Conservation (phyloP, 2,888 invertebrate species). For the Pyrgus malvae region DNA sequence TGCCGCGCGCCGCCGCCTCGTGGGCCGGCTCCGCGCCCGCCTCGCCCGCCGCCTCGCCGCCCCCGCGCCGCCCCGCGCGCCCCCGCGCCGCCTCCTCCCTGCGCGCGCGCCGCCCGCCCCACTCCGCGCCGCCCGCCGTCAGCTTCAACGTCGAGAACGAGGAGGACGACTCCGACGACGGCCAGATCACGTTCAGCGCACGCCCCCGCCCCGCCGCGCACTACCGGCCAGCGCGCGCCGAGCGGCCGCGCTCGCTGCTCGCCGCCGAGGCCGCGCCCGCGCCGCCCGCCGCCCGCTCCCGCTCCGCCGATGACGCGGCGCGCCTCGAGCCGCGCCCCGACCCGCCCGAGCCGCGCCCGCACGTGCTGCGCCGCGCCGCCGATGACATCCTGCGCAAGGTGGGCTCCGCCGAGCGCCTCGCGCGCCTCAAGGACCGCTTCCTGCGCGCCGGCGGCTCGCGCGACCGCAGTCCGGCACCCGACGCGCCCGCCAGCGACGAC, state of each 20-base stretch:
- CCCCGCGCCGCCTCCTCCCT: conserved; percentile 55
- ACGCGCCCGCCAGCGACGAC: conserved; percentile 42
- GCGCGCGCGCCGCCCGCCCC: conserved; percentile 47
- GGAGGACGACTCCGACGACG: conserved; percentile 65
- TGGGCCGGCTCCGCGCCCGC: conserved; percentile 42
- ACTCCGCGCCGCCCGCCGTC: conserved; percentile 47
- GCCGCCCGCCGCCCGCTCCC: conserved; percentile 54
- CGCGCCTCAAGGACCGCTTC: conserved; percentile 66
- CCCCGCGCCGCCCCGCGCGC: conserved; percentile 48
- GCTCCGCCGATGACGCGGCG: conserved; percentile 67
- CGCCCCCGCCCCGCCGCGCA: conserved; percentile 43
- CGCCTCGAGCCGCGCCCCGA: conserved; percentile 50
- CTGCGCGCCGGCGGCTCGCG: conserved; percentile 70
- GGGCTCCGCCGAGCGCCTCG: conserved; percentile 65
- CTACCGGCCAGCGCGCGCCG: conserved; percentile 40
- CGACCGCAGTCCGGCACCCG: conserved; percentile 84
- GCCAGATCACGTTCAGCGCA: conserved; percentile 72
- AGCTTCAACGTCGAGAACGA: conserved; percentile 76
- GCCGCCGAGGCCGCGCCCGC: conserved; percentile 41
- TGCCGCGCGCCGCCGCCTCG: conserved; percentile 43
- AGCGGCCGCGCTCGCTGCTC: conserved; percentile 57
- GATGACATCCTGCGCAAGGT: conserved; percentile 64
- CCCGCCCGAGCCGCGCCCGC: conserved; percentile 61
- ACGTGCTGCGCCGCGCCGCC: conserved; percentile 61
- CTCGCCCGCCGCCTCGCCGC: conserved; percentile 35